These are phyloP conservation scores for Pomatostomus ruficeps DNA, from an alignment of 2,113 vertebrate species.

Conservation along the genomic window DNA sequence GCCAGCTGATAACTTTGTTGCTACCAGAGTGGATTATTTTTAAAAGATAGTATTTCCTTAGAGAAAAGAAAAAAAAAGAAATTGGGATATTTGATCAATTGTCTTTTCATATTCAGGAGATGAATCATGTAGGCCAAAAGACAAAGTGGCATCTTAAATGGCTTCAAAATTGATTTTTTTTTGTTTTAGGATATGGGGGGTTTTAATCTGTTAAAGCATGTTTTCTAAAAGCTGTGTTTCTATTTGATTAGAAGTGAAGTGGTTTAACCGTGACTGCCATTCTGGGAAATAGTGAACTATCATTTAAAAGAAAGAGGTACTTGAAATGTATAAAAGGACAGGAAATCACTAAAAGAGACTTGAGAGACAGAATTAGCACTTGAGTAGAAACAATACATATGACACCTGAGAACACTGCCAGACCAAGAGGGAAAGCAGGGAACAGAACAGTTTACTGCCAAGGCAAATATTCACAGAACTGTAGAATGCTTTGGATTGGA, in stretches of 20 bases:
- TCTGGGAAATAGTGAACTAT: background rate
- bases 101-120: background rate
- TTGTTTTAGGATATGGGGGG: background rate
- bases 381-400: background rate
- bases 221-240: background rate
- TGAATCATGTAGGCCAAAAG: background rate
- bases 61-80: accelerated
- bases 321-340: background rate
- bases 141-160: background rate
- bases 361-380: background rate
- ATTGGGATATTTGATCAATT: background rate
- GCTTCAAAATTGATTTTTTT: background rate
- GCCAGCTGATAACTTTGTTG: background rate
- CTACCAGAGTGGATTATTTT: background rate
- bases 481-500: background rate
- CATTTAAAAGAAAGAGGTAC: background rate
- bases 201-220: background rate
- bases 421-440: background rate
- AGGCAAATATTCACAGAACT: background rate
- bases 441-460: background rate
- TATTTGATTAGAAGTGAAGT: background rate
- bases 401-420: background rate
- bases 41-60: background rate
- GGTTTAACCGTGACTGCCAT: background rate
- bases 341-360: background rate